These are phyloP conservation scores for Myrmecobius fasciatus DNA, from an alignment of 2,113 vertebrate species.

Conservation along the genomic window DNA sequence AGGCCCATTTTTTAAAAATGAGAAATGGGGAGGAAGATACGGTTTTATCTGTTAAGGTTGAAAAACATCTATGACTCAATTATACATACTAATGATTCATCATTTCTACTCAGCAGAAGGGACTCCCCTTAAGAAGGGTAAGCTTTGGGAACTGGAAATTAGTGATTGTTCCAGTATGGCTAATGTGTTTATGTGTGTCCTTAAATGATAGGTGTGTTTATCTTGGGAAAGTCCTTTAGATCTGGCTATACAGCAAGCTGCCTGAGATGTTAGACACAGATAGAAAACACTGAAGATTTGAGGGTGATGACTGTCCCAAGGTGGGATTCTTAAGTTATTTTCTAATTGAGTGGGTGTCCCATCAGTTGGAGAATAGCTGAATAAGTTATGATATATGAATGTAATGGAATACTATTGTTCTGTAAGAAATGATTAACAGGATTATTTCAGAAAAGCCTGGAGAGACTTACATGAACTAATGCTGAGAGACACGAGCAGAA, in stretches of 20 bases:
- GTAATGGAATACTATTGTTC: no score
- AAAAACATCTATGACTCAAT: background rate
- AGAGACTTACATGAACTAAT: no score
- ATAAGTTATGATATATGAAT: no score
- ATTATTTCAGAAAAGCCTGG: no score
- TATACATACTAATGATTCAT: background rate
- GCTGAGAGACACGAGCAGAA: no score
- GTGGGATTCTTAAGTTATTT: background rate
- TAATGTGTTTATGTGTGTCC: background rate
- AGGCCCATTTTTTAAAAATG: background rate
- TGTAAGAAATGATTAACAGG: no score
- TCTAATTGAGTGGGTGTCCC: background rate
- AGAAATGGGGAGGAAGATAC: background rate
- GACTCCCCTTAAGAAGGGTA: background rate
- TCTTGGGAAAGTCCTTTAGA: background rate
- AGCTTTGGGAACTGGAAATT: background rate
- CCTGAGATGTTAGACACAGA: background rate
- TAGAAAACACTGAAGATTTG: background rate
- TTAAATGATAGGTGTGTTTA: background rate
- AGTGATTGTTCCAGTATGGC: background rate
- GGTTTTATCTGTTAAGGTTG: background rate
- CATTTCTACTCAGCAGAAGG: background rate
- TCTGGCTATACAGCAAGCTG: background rate
- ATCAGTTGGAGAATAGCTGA: no score
- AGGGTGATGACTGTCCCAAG: background rate